Conservation (phyloP, 2,888 invertebrate genomes). For the Amiota mariae region DNA sequence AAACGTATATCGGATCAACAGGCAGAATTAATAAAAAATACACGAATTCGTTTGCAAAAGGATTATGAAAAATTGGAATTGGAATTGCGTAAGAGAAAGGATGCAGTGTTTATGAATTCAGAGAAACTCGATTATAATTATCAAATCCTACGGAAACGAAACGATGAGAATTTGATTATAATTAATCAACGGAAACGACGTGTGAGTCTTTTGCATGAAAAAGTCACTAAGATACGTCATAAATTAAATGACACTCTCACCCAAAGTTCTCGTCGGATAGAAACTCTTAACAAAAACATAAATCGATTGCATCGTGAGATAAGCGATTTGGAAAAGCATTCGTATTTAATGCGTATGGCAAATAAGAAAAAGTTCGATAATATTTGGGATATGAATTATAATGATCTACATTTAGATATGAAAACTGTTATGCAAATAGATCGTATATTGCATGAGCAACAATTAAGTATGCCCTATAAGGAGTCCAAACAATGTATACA, state of each 20-base stretch:
- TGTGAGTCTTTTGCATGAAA: not conserved
- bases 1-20: not conserved
- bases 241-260: conserved; percentile 72
- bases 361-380: not conserved
- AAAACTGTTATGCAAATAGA: conserved; percentile 77
- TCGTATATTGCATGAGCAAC: conserved; percentile 78
- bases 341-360: not conserved
- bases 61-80: not conserved
- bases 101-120: not conserved
- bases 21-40: not conserved
- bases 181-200: not conserved
- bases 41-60: not conserved
- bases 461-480: conserved; percentile 77
- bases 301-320: conserved; percentile 79
- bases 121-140: not conserved
- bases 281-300: conserved; percentile 82
- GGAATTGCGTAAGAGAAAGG: not conserved
- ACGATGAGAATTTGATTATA: not conserved
- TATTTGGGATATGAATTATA: not conserved
- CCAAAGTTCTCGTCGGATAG: conserved; percentile 71
- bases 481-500: conserved; percentile 40
- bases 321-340: conserved; percentile 66
- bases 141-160: not conserved
- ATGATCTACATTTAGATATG: conserved; percentile 74
- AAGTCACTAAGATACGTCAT: not conserved